Evolutionary conservation across 2,888 invertebrate genomes (phyloP).

Genomic region (Calameuta idolon): DNA sequence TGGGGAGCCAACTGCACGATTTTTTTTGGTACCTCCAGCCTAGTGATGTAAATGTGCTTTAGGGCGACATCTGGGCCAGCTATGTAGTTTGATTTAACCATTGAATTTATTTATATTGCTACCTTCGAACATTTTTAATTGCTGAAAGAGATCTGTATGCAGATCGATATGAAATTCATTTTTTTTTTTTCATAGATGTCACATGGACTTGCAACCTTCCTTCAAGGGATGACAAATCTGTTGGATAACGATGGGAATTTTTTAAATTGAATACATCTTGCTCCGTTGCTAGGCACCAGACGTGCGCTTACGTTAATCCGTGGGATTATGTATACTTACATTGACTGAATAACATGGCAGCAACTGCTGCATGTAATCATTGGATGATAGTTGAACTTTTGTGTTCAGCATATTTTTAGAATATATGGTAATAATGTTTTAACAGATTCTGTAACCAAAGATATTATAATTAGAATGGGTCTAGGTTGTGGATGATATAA

Average conservation of each 20-base stretch:
- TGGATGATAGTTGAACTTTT: neutral
- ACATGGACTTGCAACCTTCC: neutral
- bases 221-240: neutral
- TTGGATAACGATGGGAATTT: conserved; percentile 23
- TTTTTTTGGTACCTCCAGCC: neutral
- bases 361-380: neutral
- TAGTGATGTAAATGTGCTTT: neutral
- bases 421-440: neutral
- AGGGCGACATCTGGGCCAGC: neutral
- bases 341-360: neutral
- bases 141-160: neutral
- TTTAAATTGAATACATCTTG: conserved; percentile 18
- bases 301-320: neutral
- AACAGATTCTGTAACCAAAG: neutral
- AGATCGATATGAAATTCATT: neutral
- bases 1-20: neutral
- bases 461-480: neutral
- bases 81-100: neutral
- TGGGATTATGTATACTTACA: neutral
- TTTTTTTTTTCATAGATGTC: neutral
- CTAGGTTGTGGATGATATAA: neutral
- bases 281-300: neutral
- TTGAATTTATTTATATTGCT: neutral
- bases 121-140: neutral
- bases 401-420: no score